Conservation (phyloP, 1,140 invertebrate genomes). For the Steinernema feltiae region DNA sequence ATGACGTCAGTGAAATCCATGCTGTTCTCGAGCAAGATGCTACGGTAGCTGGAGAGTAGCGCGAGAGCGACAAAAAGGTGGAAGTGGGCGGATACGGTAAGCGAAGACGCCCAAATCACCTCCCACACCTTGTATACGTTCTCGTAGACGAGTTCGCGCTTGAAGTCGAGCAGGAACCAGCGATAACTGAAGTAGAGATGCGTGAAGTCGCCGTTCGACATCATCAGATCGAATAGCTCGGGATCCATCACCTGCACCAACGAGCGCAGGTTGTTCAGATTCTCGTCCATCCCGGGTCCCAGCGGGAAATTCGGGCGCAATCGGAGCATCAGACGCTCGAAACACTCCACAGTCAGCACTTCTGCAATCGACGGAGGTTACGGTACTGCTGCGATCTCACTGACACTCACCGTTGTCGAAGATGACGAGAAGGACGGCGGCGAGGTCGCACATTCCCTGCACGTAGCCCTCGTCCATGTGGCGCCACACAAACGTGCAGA, state of each 20-base stretch:
- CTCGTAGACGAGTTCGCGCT: conserved; percentile 79
- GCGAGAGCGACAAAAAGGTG: conserved; percentile 85
- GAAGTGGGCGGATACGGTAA: conserved; percentile 78
- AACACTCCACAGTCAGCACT: conserved; percentile 81
- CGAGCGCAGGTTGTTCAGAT: conserved; percentile 86
- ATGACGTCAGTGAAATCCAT: conserved; percentile 98
- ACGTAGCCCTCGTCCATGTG: conserved; percentile 76
- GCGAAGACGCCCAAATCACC: conserved; percentile 84
- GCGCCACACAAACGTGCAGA: conserved; percentile 93
- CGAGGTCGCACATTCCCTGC: conserved; percentile 83
- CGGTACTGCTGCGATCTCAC: background rate
- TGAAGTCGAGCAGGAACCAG: conserved; percentile 77
- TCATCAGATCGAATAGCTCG: conserved; percentile 87
- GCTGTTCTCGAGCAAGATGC: conserved; percentile 84
- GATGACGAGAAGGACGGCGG: conserved; percentile 81
- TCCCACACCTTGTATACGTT: conserved; percentile 91
- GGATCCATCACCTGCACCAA: conserved; percentile 75
- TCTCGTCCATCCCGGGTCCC: conserved; percentile 83
- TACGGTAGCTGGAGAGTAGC: conserved; percentile 80
- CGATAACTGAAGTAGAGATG: conserved; percentile 96
- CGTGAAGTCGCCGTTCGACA: conserved; percentile 86
- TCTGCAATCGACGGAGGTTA: conserved; percentile 62
- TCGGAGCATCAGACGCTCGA: conserved; percentile 79
- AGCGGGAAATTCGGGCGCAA: conserved; percentile 86
- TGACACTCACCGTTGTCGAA: conserved; percentile 71